Evolutionary conservation across 2,113 vertebrate species (phyloP).

Genomic region (Nipponia nippon): DNA sequence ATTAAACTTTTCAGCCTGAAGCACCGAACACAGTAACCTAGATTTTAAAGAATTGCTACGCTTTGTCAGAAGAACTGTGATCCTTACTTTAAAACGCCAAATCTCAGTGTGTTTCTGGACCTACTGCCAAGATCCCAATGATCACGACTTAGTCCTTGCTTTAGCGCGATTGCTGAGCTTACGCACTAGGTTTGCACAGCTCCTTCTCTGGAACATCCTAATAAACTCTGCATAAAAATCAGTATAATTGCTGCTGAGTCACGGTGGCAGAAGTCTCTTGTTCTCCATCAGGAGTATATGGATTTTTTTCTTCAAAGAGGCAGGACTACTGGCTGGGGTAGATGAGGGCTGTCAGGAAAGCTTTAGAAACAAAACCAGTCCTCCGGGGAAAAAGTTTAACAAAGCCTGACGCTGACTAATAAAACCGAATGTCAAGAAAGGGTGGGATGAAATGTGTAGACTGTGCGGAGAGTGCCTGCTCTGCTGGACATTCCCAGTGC

Average conservation of each 20-base stretch:
- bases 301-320: background rate
- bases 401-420: background rate
- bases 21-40: background rate
- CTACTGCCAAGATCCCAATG: background rate
- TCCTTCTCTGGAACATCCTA: background rate
- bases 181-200: background rate
- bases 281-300: background rate
- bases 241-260: constrained; percentile 10
- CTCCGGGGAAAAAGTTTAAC: background rate
- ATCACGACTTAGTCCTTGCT: background rate
- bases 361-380: background rate
- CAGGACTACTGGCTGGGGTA: background rate
- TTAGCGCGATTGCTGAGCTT: background rate
- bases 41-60: background rate
- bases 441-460: background rate
- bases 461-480: background rate
- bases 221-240: background rate
- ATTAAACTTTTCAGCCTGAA: constrained; percentile 2
- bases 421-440: background rate
- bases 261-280: background rate
- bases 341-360: background rate
- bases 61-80: background rate
- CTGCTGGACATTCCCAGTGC: background rate
- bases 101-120: background rate
- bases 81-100: background rate